Evolutionary conservation across 2,113 vertebrate species (phyloP), one percentile per base, ranked within the genome.

Genomic region (Kryptolebias marmoratus): DNA sequence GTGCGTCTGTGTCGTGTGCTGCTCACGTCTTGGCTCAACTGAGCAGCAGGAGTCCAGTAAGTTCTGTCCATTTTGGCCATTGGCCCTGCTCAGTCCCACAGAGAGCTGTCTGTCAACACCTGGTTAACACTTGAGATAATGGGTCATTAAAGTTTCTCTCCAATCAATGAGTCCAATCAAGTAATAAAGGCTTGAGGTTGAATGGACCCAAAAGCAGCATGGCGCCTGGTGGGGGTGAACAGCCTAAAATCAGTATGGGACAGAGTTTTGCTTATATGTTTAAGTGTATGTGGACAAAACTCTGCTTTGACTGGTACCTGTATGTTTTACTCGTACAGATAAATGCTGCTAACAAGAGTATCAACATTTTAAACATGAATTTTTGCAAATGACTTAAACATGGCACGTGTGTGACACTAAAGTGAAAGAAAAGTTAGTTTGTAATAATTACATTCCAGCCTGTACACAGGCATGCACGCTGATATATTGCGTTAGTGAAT

Each of bases 71-170:
- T 79, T 77, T 59, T 77, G 74, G 74, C 71, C 84, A 56, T 63
- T 71, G 49, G 78, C 83, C 64, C 53, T 72, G 71, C 59, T 65
- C 68, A 12, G 70, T 78, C 80, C 88, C 82, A 80, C 70, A 80
- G 79, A 78, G 82, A 85, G 61, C 81, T 82, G 87, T 88, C 84
- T 75, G 77, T 89, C 87, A 87, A 88, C 90, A 90, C 80, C 88
- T 93, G 90, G 92, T 92, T 93, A 94, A 92, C 87, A 89, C 90
- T 91, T 82, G 81, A 88, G 90, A 92, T 90, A 92, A 92, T 90
- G 85, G 91, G 91, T 91, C 90, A 92, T 93, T 93, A 93, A 86
- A 88, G 87, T 88, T 89, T 81, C 67, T 86, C 86, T 90, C 89
- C 89, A 92, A 90, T 93, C 92, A 84, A 86, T 92, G 88, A 81